Percentiles rank a stretch among this genome's conserved stretches.
Evolutionary conservation across 2,797 vertebrate species (phyloP).

Genomic region (Manis pentadactyla): DNA sequence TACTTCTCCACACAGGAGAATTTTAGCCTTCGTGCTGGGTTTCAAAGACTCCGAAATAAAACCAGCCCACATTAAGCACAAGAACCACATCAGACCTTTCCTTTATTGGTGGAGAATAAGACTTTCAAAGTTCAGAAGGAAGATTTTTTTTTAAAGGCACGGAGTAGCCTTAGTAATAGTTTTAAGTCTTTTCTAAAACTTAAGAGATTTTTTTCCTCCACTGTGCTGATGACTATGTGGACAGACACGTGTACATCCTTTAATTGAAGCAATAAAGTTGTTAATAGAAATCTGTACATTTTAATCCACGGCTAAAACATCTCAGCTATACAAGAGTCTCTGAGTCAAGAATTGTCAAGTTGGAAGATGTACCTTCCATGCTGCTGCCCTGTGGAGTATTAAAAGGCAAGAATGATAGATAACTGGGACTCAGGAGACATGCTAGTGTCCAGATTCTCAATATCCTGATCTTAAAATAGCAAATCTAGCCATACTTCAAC

Average conservation of each 20-base stretch:
- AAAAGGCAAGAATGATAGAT: background rate
- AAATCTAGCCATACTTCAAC: background rate
- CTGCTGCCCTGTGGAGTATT: background rate
- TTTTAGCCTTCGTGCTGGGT: conserved; percentile 52
- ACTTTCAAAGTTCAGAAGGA: conserved; percentile 35
- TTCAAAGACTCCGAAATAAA: conserved; percentile 72
- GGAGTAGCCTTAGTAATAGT: background rate
- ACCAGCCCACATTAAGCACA: conserved; percentile 72
- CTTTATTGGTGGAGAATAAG: conserved; percentile 36
- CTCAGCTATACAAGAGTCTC: background rate
- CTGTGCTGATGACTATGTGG: background rate
- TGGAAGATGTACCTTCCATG: background rate
- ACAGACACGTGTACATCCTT: background rate
- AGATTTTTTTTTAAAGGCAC: background rate
- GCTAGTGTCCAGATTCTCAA: background rate
- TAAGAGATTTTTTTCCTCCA: background rate
- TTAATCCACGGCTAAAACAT: background rate
- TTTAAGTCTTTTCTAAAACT: conserved; percentile 52
- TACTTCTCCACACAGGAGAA: conserved; percentile 71
- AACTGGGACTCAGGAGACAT: background rate
- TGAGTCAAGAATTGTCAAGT: background rate
- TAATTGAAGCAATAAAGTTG: background rate
- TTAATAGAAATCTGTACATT: background rate
- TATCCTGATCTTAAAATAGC: background rate
- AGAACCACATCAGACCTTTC: conserved; percentile 63